Base-by-base conservation (phyloP, 2,888 invertebrate species). In the Lasioglossum figueresi region DNA sequence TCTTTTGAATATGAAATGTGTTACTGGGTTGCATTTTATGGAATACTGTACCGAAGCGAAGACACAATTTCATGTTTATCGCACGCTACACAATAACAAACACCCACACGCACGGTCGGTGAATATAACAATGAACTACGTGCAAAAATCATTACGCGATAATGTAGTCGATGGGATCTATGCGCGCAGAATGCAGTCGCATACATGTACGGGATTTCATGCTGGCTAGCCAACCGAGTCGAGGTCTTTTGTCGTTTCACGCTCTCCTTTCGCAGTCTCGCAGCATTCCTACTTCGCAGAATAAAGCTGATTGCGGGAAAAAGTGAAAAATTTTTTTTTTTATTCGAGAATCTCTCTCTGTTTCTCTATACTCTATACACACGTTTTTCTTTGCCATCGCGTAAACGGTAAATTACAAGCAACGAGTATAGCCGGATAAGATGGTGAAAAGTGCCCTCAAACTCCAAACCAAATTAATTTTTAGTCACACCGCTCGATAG, bases 171-270 rank as follows among this genome's bases (percentile, higher is more conserved):
- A 76, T 76, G 77, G 59, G 71, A 79, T 80, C 59, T 48, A 37
- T 45, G 81, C 73, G 73, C 77, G 78, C 75, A 78, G 70, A 76
- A 82, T 68, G 74, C 48, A 79, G 70, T 76, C 74, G 56, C 31
- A 71, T 12, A 73, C 79, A 72, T 31, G 76, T 79, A 73, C 77
- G 79, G 63, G 88, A 91, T 91, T 93, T 93, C 92, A 94, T 93
- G 94, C 91, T 94, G 91, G 92, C 91, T 94, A 93, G 88, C 91
- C 93, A 94, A 94, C 93, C 89, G 91, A 94, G 93, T 92, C 94
- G 94, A 94, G 94, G 94, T 90, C 93, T 93, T 91, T 88, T 89
- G 88, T 91, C 88, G 85, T 88, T 86, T 85, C 79, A 87, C 90
- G 83, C 90, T 90, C 89, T 85, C 86, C 88, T 90, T 90, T 88